Evolutionary conservation across 2,888 invertebrate genomes (phyloP).

Genomic region (Chymomyza amoena): DNA sequence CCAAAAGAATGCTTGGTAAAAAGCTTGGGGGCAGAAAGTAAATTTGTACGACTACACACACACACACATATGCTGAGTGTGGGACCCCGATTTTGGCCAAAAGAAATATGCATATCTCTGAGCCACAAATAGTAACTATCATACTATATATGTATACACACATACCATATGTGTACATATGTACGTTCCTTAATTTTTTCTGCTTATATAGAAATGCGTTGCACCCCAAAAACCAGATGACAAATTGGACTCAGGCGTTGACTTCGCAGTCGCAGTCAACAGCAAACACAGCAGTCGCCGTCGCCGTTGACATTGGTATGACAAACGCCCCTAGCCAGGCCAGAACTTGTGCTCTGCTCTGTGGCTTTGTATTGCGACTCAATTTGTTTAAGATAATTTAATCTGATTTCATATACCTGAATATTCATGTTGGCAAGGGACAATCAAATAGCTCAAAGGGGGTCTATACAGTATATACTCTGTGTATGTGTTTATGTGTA

Average conservation of each 20-base stretch:
- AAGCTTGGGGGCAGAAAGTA: slow-evolving; percentile 54
- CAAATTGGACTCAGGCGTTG: not conserved
- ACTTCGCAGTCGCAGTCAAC: not conserved
- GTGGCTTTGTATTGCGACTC: slow-evolving; percentile 50
- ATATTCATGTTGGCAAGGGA: slow-evolving; percentile 52
- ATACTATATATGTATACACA: not conserved
- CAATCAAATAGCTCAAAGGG: not conserved
- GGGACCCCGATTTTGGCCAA: not conserved
- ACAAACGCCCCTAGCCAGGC: slow-evolving; percentile 9
- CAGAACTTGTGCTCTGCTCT: slow-evolving; percentile 38
- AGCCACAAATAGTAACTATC: not conserved
- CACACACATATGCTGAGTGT: not conserved
- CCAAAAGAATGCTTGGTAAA: slow-evolving; percentile 39
- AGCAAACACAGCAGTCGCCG: not conserved
- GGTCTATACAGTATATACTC: too few relatives aligned
- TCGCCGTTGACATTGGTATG: not conserved
- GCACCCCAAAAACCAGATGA: not conserved
- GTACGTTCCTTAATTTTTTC: too few relatives aligned
- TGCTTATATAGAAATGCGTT: not conserved
- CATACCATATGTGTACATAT: not conserved
- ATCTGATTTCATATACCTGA: slow-evolving; percentile 71
- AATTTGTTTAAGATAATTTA: slow-evolving; percentile 73
- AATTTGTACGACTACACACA: slow-evolving; percentile 6
- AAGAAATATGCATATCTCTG: not conserved
- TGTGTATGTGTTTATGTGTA: not conserved